Base-by-base conservation (phyloP, 2,113 vertebrate species). In the Albula glossodonta region DNA sequence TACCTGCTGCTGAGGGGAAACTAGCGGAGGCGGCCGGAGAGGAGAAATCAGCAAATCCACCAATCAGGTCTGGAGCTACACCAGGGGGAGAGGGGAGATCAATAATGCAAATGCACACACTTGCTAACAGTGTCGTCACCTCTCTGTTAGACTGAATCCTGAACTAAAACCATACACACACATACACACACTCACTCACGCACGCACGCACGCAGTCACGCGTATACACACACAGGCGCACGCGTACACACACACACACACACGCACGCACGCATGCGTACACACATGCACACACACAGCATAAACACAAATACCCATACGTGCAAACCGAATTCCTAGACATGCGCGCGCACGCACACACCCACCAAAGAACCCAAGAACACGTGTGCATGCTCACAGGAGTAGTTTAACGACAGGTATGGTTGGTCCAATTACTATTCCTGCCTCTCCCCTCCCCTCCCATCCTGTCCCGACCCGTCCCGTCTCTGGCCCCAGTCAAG, bases 31-130 rank as follows among this genome's bases (percentile, higher is more conserved):
- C 96, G 90, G 93, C 89, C 91, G 95, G 92, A 87, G 97, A 95
- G 53, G 97, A 96, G 87, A 99, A 99, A 92, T 98, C 97, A 87
- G 97, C 97, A 95, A 99, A 99, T 89, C 97, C 97, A 90, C 96
- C 91, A 81, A 98, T 97, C 0, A 96, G 95, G 93, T 97, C 98
- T 93, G 92, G 8, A 8, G 93, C 87, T 91, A 90, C 93, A 94
- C 92, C 96, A 96, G 92, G 51, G 77, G 51, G 17, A 31, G 12
- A 2, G 17, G 25, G 53, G 48, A 80, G n/a, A 74, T 81, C 60
- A 56, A 56, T 56, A 89, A 41, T 41, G 31, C 31, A 41, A 41
- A 41, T 41, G 31, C 31, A 41, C 31, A 41, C 31, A 41, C 31
- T 41, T 41, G 31, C 31, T 41, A 0, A 41, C 31, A 41, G 31